phyloP scores from a whole-genome alignment of 2,113 vertebrate species.

The Myocastor coypus region DNA sequence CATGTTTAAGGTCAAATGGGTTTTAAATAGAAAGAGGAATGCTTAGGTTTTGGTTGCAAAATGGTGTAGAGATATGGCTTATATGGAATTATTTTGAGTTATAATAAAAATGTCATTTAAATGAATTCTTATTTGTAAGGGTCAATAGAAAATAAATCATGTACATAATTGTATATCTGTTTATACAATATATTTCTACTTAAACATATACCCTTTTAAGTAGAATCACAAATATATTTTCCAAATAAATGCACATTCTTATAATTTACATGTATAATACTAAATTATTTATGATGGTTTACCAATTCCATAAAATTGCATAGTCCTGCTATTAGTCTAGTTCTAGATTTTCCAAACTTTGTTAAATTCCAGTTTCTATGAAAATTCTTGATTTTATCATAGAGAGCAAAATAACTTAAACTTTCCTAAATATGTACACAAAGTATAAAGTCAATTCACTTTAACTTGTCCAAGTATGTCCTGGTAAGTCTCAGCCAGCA shows the following conservation, averaged over 20 bases:
- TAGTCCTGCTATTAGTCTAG: background rate
- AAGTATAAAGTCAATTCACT: background rate
- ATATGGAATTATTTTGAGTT: background rate
- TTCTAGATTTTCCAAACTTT: background rate
- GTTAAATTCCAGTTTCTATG: background rate
- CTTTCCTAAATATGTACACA: background rate
- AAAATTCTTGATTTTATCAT: background rate
- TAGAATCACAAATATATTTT: background rate
- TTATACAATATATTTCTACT: background rate
- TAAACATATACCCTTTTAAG: background rate
- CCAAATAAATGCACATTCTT: background rate
- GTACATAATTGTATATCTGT: background rate
- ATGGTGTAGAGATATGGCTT: background rate
- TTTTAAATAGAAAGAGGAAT: background rate
- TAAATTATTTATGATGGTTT: background rate
- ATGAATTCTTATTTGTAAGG: background rate
- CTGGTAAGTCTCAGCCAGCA: background rate
- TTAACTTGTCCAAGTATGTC: background rate
- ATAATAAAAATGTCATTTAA: background rate
- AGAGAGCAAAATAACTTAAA: background rate
- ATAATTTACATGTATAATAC: background rate
- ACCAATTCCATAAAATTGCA: background rate
- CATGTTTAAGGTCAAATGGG: background rate
- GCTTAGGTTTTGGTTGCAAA: background rate
- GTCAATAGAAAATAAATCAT: background rate